Conservation (phyloP, 1,140 invertebrate species). For the Chrysopa pallens region DNA sequence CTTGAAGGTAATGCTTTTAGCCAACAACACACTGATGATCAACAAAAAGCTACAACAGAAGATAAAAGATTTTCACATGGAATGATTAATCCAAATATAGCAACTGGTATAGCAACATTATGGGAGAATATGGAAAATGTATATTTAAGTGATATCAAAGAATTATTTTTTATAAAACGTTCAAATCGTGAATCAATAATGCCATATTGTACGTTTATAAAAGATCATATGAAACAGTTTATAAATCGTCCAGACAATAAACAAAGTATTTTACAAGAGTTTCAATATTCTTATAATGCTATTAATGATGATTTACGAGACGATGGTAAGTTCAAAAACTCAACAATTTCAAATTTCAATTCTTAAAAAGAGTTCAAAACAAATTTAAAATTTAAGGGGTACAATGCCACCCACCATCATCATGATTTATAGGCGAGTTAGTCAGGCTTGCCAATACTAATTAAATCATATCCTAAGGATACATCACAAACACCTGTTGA, state of each 20-base stretch:
- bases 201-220: conserved; percentile 28
- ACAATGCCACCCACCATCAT: too few species aligned
- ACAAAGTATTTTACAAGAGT: conserved; percentile 28
- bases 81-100: conserved; percentile 9
- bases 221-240: conserved; percentile 28
- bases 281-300: conserved; percentile 34
- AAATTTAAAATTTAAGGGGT: too few species aligned
- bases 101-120: conserved; percentile 9
- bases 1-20: too few species aligned
- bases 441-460: too few species aligned
- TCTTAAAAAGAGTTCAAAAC: too few species aligned
- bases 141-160: conserved; percentile 30
- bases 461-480: too few species aligned
- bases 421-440: too few species aligned
- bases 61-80: conserved; percentile 12
- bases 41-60: background rate
- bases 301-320: conserved; percentile 31
- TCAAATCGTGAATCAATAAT: conserved; percentile 27
- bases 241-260: conserved; percentile 30
- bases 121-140: conserved; percentile 33
- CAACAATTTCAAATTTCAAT: too few species aligned
- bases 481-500: too few species aligned
- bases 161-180: conserved; percentile 30
- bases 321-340: conserved; percentile 24
- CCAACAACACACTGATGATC: too few species aligned